A percentile compares a stretch with the other conserved stretches of the same genome.
Evolutionary conservation across 2,888 invertebrate genomes (phyloP).

Genomic region (Agrypnus murinus): DNA sequence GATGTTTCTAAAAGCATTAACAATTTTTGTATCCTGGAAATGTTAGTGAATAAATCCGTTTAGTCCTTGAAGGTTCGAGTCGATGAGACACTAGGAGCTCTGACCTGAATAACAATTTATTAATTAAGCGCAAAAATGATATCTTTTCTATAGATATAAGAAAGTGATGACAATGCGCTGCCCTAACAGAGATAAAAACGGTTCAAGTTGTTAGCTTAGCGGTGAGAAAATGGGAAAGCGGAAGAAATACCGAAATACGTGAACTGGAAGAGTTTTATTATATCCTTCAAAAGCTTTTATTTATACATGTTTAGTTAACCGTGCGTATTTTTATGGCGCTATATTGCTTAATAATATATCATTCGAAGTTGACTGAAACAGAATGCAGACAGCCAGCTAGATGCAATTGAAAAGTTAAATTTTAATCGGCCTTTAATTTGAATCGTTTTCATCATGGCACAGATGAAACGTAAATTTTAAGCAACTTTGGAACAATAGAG

Average conservation of each 20-base stretch:
- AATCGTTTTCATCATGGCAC: constrained; percentile 7
- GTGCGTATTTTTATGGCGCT: constrained; percentile 45
- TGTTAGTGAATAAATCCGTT: constrained; percentile 43
- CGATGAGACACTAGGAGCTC: constrained; percentile 44
- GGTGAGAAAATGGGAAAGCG: constrained; percentile 58
- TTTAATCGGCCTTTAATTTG: constrained; percentile 5
- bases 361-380: constrained; percentile 30
- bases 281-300: constrained; percentile 50
- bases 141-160: constrained; percentile 58
- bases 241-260: constrained; percentile 54
- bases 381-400: constrained; percentile 17
- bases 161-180: constrained; percentile 60
- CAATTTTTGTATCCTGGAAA: constrained; percentile 34
- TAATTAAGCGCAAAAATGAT: constrained; percentile 59
- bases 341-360: constrained; percentile 47
- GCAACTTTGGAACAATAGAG: background rate
- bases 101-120: constrained; percentile 61
- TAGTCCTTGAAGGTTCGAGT: constrained; percentile 43
- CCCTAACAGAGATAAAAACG: constrained; percentile 55
- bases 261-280: constrained; percentile 55
- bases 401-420: background rate
- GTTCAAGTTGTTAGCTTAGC: constrained; percentile 55
- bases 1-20: constrained; percentile 35
- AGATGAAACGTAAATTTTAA: too few relatives aligned
- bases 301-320: constrained; percentile 47